Evolutionary conservation across 53 echinoderm and acorn worm genomes (phyloP).

Genomic region (Temnopleurus reevesii): DNA sequence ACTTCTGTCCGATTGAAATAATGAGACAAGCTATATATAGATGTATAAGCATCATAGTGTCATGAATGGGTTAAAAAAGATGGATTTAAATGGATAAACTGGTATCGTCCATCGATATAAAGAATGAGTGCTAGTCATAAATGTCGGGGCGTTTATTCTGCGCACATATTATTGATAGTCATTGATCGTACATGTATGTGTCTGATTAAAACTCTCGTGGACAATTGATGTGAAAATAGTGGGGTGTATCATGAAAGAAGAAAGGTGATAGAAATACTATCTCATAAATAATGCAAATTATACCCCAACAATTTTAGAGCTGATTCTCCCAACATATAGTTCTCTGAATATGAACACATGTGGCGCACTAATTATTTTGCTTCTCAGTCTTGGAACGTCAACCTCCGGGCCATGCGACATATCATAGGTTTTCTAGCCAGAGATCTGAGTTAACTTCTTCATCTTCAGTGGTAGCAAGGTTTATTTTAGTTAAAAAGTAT

Average conservation of each 20-base stretch:
- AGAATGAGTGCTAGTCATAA: neutral
- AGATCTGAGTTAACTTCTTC: too few relatives aligned
- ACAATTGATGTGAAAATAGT: neutral
- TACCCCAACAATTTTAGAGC: neutral
- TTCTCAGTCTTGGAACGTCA: too few relatives aligned
- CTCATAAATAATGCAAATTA: neutral
- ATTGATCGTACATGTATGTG: neutral
- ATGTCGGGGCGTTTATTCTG: neutral
- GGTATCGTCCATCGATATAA: neutral
- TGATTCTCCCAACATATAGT: too few relatives aligned
- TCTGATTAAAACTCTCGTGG: neutral
- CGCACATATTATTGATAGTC: neutral
- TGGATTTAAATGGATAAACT: neutral
- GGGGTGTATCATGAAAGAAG: neutral
- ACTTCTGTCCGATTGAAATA: constrained; percentile 15
- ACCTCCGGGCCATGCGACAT: too few relatives aligned
- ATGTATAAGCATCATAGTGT: neutral
- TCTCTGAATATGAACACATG: too few relatives aligned
- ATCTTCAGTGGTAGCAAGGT: too few relatives aligned
- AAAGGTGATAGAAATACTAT: neutral
- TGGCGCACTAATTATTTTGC: too few relatives aligned
- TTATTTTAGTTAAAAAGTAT: too few relatives aligned
- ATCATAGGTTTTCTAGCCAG: too few relatives aligned
- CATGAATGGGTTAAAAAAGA: neutral
- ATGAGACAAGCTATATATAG: neutral